Evolutionary conservation across 2,797 vertebrate species (phyloP), one percentile per base, ranked within the genome.

Genomic region (Dermochelys coriacea): DNA sequence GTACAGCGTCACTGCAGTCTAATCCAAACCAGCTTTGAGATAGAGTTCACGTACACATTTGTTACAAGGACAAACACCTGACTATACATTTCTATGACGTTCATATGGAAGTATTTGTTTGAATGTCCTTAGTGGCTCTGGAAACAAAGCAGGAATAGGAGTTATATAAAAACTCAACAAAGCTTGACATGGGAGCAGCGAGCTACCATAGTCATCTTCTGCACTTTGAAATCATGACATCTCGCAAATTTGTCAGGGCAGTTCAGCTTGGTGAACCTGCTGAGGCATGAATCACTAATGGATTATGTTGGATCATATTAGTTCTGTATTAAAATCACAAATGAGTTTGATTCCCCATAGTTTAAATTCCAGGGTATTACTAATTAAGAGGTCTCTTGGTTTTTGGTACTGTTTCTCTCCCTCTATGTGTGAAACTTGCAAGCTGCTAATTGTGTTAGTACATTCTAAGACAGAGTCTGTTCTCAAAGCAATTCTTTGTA

Each of bases 21-120:
- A 82, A 88, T 85, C 95, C 95, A 93, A 92, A 92, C 82, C 94
- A 41, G 78, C 5, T 93, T 7, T 61, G 47, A 91, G 93, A 88
- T 34, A 92, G 9, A 1, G 0, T 1, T 47, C 74, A 4, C 51
- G 4, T 51, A 34, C 21, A 1, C 0, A 0, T 4, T 1, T 1
- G 0, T 16, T 6, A 1, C 78, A 23, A 85, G 94, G 90, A 51
- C 77, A 12, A 50, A 9, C 45, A 6, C 68, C 5, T 47, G 25
- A 84, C 64, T 54, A 5, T 14, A 87, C 71, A 71, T 71, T 54
- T 3, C 9, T 10, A 55, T 12, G 23, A 80, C 83, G 57, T 1
- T 50, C 50, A 19, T 50, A 80, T 68, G 54, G 64, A 80, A 64
- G 41, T 34, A 1, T 50, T 6, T 54, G 89, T 89, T 91, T 75